Conservation (phyloP, 2,113 vertebrate genomes). For the Albula glossodonta region DNA sequence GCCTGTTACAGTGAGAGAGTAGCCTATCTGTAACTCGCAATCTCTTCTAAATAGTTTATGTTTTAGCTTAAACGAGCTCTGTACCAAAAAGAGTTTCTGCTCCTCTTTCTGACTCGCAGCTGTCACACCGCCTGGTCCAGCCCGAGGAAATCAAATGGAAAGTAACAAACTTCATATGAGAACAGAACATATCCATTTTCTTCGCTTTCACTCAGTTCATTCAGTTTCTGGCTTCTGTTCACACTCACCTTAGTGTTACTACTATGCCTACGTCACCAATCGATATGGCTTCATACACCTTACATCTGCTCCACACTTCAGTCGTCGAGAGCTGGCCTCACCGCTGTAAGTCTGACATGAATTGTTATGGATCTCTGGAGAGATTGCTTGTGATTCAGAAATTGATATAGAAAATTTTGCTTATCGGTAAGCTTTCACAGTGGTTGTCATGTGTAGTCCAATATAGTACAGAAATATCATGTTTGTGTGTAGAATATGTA, state of each 20-base stretch:
- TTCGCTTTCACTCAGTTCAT: slow-evolving; percentile 38
- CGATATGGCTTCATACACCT: slow-evolving; percentile 55
- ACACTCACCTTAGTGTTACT: slow-evolving; percentile 43
- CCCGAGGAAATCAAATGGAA: slow-evolving; percentile 35
- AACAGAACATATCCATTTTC: slow-evolving; percentile 42
- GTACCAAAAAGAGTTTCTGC: too few species aligned
- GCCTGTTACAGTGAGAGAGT: slow-evolving; percentile 43
- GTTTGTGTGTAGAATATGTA: too few species aligned
- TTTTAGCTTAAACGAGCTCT: neutral
- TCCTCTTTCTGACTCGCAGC: slow-evolving; percentile 15
- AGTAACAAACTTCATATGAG: slow-evolving; percentile 46
- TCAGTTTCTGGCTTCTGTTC: slow-evolving; percentile 39
- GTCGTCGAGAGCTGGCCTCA: slow-evolving; percentile 58
- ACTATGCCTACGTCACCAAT: slow-evolving; percentile 64
- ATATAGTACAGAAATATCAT: too few species aligned
- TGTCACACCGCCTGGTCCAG: slow-evolving; percentile 34
- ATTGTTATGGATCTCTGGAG: slow-evolving; percentile 63
- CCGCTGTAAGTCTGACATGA: slow-evolving; percentile 71
- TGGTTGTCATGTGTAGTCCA: too few species aligned
- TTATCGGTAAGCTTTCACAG: too few species aligned
- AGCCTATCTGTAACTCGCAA: slow-evolving; percentile 50
- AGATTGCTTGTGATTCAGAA: slow-evolving; percentile 22
- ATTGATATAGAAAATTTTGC: too few species aligned
- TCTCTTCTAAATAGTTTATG: slow-evolving; percentile 59
- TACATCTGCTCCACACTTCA: slow-evolving; percentile 59